Evolutionary conservation across 2,113 vertebrate species (phyloP).

Genomic region (Furnarius figulus): DNA sequence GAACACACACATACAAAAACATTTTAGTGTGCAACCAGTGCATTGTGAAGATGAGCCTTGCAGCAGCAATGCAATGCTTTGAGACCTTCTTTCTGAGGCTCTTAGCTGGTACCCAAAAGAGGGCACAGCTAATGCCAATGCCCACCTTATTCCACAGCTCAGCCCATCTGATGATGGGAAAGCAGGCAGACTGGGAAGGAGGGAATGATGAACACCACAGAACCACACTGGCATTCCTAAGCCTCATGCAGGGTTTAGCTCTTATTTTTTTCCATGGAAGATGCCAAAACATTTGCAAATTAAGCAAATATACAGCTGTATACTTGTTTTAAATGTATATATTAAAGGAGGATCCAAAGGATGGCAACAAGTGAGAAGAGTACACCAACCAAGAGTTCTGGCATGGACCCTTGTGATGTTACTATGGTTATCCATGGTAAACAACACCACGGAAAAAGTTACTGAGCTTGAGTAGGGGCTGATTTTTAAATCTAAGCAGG

Average conservation of each 20-base stretch:
- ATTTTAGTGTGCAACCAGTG: rapidly evolving
- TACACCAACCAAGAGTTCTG: background rate
- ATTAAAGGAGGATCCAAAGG: background rate
- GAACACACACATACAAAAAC: background rate
- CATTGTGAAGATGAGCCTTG: background rate
- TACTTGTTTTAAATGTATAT: background rate
- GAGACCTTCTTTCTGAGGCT: background rate
- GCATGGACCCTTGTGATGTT: background rate
- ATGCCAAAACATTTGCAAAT: background rate
- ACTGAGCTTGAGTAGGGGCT: background rate
- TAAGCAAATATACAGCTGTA: background rate
- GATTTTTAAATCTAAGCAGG: background rate
- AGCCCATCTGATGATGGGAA: background rate
- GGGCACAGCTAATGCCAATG: background rate
- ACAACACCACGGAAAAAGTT: background rate
- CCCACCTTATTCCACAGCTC: background rate
- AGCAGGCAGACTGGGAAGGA: background rate
- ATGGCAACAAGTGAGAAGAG: background rate
- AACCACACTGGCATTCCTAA: background rate
- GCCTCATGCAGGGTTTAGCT: background rate
- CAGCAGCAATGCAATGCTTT: background rate
- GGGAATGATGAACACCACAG: background rate
- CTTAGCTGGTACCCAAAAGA: background rate
- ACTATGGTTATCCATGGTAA: background rate
- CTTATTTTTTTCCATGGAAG: background rate